Evolutionary conservation across 2,888 invertebrate genomes (phyloP).

Genomic region (Nymphalis c-album): DNA sequence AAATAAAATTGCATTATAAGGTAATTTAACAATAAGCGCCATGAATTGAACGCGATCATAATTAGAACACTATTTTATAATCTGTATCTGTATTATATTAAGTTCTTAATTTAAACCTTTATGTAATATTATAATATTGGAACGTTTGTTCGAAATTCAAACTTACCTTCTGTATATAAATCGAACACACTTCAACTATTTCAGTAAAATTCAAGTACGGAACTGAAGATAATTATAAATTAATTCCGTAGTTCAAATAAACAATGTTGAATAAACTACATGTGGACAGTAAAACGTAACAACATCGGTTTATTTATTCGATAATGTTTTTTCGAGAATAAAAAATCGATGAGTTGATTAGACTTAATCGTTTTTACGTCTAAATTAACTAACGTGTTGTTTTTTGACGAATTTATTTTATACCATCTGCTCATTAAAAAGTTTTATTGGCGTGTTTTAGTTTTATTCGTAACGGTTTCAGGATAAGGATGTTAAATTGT

Average conservation of each 20-base stretch:
- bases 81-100: no score
- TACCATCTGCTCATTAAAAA: slow-evolving; percentile 29
- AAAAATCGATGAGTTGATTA: slow-evolving; percentile 39
- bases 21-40: no score
- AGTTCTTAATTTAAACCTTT: no score
- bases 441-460: slow-evolving; percentile 13
- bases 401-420: slow-evolving; percentile 42
- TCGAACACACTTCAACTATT: no score
- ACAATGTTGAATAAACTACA: slow-evolving; percentile 6
- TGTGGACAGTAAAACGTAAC: slow-evolving; percentile 23
- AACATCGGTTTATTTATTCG: slow-evolving; percentile 36
- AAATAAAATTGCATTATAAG: no score
- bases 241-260: neutral
- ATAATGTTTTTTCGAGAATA: slow-evolving; percentile 36
- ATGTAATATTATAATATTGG: no score
- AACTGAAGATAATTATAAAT: neutral
- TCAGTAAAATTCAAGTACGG: no score
- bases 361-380: slow-evolving; percentile 39
- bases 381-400: slow-evolving; percentile 39
- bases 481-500: neutral
- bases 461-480: slow-evolving; percentile 23
- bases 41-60: no score
- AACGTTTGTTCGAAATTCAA: no score
- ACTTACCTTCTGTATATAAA: no score
- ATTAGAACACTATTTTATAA: no score